These are phyloP conservation scores for Chaetops frenatus DNA, from an alignment of 2,113 vertebrate species.

Conservation along the genomic window DNA sequence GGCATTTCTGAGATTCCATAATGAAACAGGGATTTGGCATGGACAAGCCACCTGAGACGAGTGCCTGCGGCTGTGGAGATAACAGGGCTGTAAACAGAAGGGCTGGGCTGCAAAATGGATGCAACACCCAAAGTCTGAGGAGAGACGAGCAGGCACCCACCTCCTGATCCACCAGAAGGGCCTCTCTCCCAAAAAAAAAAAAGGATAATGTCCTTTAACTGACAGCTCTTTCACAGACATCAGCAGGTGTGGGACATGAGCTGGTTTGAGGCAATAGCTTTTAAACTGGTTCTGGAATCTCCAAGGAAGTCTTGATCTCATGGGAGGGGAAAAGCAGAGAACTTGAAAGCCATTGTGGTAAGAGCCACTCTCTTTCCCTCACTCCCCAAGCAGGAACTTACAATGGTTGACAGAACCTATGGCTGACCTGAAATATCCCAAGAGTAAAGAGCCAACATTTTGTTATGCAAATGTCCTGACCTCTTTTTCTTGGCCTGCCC, in stretches of 20 bases:
- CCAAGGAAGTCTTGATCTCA: neutral
- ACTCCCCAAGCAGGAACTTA: neutral
- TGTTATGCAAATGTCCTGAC: neutral
- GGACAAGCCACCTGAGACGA: neutral
- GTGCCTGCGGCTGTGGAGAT: neutral
- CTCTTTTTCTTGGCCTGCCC: neutral
- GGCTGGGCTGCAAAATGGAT: neutral
- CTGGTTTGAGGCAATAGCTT: neutral
- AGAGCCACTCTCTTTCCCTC: neutral
- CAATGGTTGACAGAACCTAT: neutral
- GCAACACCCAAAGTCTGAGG: neutral
- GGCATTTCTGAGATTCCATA: slow-evolving; percentile 55
- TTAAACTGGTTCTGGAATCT: neutral
- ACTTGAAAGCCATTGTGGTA: neutral
- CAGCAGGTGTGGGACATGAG: neutral
- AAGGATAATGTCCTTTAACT: neutral
- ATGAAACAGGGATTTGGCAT: neutral
- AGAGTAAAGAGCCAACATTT: neutral
- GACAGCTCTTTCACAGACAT: neutral
- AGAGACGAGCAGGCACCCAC: neutral
- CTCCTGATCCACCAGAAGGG: neutral
- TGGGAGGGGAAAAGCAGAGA: neutral
- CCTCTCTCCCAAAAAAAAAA: neutral
- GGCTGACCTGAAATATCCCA: neutral
- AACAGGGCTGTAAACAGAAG: slow-evolving; percentile 36